Percentiles rank a stretch among this genome's conserved stretches.
Conservation (phyloP, 2,113 vertebrate genomes). For the Hymenochirus boettgeri region DNA sequence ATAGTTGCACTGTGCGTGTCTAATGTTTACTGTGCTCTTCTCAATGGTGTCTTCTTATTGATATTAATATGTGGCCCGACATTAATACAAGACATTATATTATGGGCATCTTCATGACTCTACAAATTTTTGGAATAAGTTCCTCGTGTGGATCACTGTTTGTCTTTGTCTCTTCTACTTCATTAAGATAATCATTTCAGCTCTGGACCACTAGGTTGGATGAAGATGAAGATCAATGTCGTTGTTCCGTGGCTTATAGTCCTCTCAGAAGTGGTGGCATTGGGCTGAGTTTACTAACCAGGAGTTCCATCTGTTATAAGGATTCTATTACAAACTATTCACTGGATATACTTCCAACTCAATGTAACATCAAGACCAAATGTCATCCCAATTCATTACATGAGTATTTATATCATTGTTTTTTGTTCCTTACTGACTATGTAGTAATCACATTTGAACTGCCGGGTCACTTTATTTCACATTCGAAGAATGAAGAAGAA, state of each 20-base stretch:
- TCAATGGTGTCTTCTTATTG: too few species aligned
- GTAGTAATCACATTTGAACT: not conserved
- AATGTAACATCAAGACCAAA: not conserved
- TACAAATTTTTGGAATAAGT: constrained; percentile 1
- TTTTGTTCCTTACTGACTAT: not conserved
- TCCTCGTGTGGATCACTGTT: not conserved
- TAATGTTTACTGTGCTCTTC: not conserved
- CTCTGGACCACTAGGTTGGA: not conserved
- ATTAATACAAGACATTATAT: too few species aligned
- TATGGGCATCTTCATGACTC: not conserved
- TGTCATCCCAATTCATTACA: too few species aligned
- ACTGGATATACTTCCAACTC: not conserved
- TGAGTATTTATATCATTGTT: not conserved
- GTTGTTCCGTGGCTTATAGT: not conserved
- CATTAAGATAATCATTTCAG: not conserved
- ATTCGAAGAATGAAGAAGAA: not conserved
- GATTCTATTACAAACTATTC: not conserved
- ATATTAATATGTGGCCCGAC: too few species aligned
- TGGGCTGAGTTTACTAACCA: not conserved
- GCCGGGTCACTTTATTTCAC: constrained; percentile 2
- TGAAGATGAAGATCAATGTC: not conserved
- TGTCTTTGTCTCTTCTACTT: constrained; percentile 18
- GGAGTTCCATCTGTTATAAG: not conserved
- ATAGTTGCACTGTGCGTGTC: not conserved
- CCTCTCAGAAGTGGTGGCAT: not conserved